Evolutionary conservation across 2,797 vertebrate species (phyloP), one percentile per base, ranked within the genome.

Genomic region (Cheirogaleus major): DNA sequence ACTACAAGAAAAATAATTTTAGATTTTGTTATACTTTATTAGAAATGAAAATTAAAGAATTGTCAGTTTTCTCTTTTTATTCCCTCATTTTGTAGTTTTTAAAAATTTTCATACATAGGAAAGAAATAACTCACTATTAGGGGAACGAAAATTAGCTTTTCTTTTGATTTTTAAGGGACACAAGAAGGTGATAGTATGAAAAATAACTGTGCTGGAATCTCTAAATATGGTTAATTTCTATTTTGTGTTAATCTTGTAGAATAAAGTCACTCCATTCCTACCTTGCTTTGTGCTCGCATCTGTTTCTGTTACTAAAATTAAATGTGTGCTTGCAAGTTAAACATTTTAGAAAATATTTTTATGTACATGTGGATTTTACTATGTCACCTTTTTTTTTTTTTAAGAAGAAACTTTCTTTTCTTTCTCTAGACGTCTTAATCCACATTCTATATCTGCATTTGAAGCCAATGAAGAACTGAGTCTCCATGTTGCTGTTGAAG

Each of bases 401-500:
- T 63, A 91, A 79, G 18, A 80, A 87, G 15, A 85, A 83, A 80
- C 2, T 65, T 55, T 23, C 13, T 84, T 92, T 48, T 94, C 61
- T 86, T 61, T 95, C 59, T 75, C 20, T 82, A 99, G 99, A 91
- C 98, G 98, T 32, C 98, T 99, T 45, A 99, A 98, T 96, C 99
- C 99, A 4, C 98, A 98, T 23, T 99, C 99, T 27, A 86, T 99
- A 65, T 98, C 99, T 23, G 99, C 99, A 13, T 99, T 99, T 73
- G 99, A 99, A 98, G 98, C 99, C 67, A 99, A 98, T 91, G 99
- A 99, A 86, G 99, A 99, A 52, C 98, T 99, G 84, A 99, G 99
- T 63, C 99, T 99, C 15, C 99, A 99, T 13, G 98, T 99, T 92
- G 99, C 99, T 27, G 95, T 99, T 43, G 99, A 99, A 97, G 99